phyloP scores from a whole-genome alignment of 1,140 invertebrate species.

The Danaus plexippus region DNA sequence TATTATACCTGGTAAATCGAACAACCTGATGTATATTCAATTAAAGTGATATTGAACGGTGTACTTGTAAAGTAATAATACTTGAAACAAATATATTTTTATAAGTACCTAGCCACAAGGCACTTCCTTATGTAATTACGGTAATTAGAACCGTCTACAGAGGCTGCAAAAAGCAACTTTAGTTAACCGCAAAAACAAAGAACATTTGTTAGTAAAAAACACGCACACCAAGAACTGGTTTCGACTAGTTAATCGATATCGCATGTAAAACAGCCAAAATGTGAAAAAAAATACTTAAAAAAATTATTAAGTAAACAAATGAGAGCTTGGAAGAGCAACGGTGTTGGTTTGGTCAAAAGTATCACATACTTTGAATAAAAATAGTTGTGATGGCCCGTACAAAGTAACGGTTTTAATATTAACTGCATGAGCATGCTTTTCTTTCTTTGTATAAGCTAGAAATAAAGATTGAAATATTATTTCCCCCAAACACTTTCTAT shows the following conservation, averaged over 20 bases:
- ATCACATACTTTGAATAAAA: neutral
- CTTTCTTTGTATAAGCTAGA: too few relatives aligned
- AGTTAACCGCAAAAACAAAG: conserved; percentile 16
- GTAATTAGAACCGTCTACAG: conserved; percentile 27
- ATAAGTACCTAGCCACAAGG: conserved; percentile 15
- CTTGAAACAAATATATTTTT: conserved; percentile 23
- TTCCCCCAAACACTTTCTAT: too few relatives aligned
- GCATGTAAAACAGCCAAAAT: too few relatives aligned
- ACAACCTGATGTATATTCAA: conserved; percentile 21
- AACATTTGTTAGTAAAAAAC: neutral
- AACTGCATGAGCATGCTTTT: too few relatives aligned
- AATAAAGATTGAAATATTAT: too few relatives aligned
- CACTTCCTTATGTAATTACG: conserved; percentile 29
- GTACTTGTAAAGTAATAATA: conserved; percentile 19
- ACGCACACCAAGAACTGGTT: too few relatives aligned
- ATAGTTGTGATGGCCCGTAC: too few relatives aligned
- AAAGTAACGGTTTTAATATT: too few relatives aligned
- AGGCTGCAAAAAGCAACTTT: conserved; percentile 13
- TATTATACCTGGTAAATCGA: conserved; percentile 14
- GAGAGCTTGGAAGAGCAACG: conserved; percentile 24
- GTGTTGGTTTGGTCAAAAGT: conserved; percentile 11
- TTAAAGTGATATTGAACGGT: conserved; percentile 21
- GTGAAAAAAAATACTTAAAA: conserved; percentile 2
- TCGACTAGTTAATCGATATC: too few relatives aligned
- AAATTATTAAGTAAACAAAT: conserved; percentile 19